Conservation (phyloP, 2,797 vertebrate genomes). For the Percopsis omiscomaycus region DNA sequence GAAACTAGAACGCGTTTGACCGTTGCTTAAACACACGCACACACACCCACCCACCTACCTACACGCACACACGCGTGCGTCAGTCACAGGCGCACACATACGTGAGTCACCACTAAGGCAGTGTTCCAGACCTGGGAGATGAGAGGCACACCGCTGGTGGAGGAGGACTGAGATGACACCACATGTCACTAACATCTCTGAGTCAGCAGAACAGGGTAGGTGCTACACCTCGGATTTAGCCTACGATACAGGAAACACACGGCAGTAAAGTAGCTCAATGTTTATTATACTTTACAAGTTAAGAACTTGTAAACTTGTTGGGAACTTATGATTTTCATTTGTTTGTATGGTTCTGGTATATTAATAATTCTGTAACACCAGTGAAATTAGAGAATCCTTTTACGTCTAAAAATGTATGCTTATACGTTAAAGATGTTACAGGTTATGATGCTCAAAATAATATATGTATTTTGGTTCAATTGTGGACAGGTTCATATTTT, state of each 20-base stretch:
- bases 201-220: constrained; percentile 44
- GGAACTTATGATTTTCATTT: background rate
- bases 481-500: too few relatives aligned
- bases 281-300: background rate
- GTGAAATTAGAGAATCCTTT: too few relatives aligned
- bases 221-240: background rate
- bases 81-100: background rate
- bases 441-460: too few relatives aligned
- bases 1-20: constrained; percentile 4
- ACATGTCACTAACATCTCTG: constrained; percentile 38
- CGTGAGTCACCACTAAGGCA: constrained; percentile 13
- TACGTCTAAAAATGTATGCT: too few relatives aligned
- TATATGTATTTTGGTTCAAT: too few relatives aligned
- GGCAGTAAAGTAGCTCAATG: background rate
- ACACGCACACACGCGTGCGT: constrained; percentile 11
- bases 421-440: too few relatives aligned
- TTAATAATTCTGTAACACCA: background rate
- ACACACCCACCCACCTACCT: constrained; percentile 10
- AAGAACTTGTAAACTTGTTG: background rate
- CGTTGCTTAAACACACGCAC: constrained; percentile 9
- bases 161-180: constrained; percentile 54
- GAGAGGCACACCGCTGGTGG: constrained; percentile 45
- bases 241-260: background rate
- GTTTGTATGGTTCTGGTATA: background rate
- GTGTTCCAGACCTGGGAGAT: constrained; percentile 12